Percentiles rank a stretch among this genome's conserved stretches.
Conservation (phyloP, 1,140 invertebrate species). For the Bombus picipes region DNA sequence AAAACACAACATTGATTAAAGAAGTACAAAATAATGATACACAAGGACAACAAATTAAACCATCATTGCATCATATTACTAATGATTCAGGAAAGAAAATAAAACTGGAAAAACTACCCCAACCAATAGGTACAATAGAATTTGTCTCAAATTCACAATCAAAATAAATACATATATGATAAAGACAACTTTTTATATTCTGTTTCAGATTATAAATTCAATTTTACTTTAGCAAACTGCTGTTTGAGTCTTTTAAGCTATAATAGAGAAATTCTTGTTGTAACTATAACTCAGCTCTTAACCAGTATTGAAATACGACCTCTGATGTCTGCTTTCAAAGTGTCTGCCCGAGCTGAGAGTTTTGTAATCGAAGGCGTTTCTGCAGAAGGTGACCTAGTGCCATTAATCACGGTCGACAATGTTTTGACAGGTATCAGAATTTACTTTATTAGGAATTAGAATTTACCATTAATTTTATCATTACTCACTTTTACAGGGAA, state of each 20-base stretch:
- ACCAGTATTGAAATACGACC: conserved; percentile 89
- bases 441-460: not conserved
- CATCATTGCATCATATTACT: not conserved
- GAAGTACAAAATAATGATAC: conserved; percentile 20
- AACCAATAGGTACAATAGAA: conserved; percentile 68
- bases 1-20: conserved; percentile 3
- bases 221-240: conserved; percentile 90
- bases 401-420: conserved; percentile 88
- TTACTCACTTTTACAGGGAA: conserved; percentile 81
- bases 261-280: conserved; percentile 88
- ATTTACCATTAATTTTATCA: not conserved
- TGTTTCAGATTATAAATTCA: conserved; percentile 89
- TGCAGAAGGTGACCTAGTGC: conserved; percentile 88
- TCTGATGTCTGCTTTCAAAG: conserved; percentile 87
- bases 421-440: conserved; percentile 84
- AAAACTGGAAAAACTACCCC: conserved; percentile 69
- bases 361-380: conserved; percentile 90
- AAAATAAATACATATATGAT: not conserved
- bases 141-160: not conserved
- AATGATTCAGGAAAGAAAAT: conserved; percentile 64
- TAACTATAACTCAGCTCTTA: conserved; percentile 89
- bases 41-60: conserved; percentile 10
- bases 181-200: conserved; percentile 25
- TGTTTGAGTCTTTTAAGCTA: conserved; percentile 88
- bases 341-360: conserved; percentile 89